phyloP scores from a whole-genome alignment of 2,113 vertebrate genomes.

The Chloropsis cyanopogon region DNA sequence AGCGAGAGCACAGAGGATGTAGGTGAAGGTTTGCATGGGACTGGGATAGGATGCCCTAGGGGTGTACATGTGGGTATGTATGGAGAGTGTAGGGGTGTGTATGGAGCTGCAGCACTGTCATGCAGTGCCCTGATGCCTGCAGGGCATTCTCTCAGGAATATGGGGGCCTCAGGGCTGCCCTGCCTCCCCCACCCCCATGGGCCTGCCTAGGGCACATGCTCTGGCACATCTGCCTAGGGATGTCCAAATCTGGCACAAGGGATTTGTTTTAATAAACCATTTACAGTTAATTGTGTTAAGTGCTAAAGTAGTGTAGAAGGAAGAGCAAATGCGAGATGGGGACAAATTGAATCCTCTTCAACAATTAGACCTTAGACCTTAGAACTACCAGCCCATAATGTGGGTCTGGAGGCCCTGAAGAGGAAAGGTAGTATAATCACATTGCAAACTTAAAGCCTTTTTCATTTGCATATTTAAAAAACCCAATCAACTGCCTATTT shows the following conservation, averaged over 20 bases:
- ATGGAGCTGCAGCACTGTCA: background rate
- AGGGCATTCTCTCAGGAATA: background rate
- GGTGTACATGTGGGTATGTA: fast-evolving
- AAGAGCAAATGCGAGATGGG: background rate
- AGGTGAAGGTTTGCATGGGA: background rate
- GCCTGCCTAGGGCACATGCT: background rate
- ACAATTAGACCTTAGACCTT: background rate
- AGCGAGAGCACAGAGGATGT: background rate
- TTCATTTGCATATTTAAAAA: background rate
- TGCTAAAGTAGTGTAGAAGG: background rate
- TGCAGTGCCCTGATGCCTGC: fast-evolving
- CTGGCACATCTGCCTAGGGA: background rate
- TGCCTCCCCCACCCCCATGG: background rate
- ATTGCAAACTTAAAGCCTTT: background rate
- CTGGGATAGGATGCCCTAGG: background rate
- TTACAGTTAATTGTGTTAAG: slow-evolving; percentile 45
- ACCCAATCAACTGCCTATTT: background rate
- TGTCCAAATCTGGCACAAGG: background rate
- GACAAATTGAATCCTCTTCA: background rate
- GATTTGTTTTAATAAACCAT: slow-evolving; percentile 32
- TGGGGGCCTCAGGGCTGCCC: background rate
- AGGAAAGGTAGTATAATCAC: background rate
- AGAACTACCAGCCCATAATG: too few relatives aligned
- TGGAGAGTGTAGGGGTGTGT: fast-evolving
- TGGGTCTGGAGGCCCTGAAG: background rate